phyloP scores from a whole-genome alignment of 2,888 invertebrate species.

The Polietes domitor region DNA sequence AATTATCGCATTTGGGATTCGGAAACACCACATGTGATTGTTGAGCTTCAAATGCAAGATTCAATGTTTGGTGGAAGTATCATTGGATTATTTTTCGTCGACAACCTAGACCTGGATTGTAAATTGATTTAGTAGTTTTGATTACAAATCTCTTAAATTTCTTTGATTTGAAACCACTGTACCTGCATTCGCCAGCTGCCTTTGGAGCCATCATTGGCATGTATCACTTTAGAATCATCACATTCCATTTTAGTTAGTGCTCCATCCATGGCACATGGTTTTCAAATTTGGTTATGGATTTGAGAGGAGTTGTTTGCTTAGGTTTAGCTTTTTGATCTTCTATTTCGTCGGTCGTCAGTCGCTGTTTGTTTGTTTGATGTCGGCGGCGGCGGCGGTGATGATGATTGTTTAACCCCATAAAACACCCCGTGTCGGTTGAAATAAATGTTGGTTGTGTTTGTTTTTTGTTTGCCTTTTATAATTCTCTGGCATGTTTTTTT shows the following conservation, averaged over 20 bases:
- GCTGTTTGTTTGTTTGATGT: constrained; percentile 48
- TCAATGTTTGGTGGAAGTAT: too few relatives aligned
- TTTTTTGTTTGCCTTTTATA: constrained; percentile 1
- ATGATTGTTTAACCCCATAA: constrained; percentile 60
- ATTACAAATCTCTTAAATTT: neutral
- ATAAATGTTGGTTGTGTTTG: constrained; percentile 45
- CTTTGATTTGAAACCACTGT: neutral
- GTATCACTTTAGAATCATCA: neutral
- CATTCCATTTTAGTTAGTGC: neutral
- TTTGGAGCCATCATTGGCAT: neutral
- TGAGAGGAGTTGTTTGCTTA: constrained; percentile 43
- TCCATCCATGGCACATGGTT: constrained; percentile 6
- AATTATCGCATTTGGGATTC: too few relatives aligned
- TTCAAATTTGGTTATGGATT: constrained; percentile 43
- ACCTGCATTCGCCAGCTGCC: neutral
- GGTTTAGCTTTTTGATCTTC: constrained; percentile 66
- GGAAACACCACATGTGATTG: too few relatives aligned
- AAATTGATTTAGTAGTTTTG: too few relatives aligned
- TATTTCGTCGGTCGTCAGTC: neutral
- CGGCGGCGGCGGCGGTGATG: neutral
- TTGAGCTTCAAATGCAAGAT: too few relatives aligned
- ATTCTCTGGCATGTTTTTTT: neutral
- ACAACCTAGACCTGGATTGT: too few relatives aligned
- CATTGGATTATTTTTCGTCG: too few relatives aligned
- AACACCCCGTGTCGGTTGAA: constrained; percentile 24